Percentiles rank a stretch among this genome's conserved stretches.
phyloP scores from a whole-genome alignment of 2,888 invertebrate species.

The Allygus modestus region DNA sequence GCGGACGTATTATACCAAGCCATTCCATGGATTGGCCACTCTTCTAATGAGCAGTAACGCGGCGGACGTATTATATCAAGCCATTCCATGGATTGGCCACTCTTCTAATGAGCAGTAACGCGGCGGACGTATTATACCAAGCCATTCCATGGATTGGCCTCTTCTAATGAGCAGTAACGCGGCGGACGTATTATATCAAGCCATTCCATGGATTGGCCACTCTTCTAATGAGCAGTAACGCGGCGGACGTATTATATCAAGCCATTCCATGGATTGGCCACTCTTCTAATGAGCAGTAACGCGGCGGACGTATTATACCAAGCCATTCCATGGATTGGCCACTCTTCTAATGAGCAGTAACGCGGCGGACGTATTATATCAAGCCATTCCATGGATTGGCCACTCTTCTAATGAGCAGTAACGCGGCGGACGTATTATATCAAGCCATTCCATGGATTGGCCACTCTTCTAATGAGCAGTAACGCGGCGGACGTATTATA shows the following conservation, averaged over 20 bases:
- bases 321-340: conserved; percentile 28
- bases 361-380: conserved; percentile 3
- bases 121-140: conserved; percentile 2
- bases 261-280: conserved; percentile 33
- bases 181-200: conserved; percentile 3
- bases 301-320: conserved; percentile 2
- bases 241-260: conserved; percentile 2
- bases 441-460: conserved; percentile 20
- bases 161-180: conserved; percentile 3
- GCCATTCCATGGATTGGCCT: conserved; percentile 30
- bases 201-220: conserved; percentile 32
- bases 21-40: conserved; percentile 32
- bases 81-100: conserved; percentile 32
- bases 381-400: conserved; percentile 24
- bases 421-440: conserved; percentile 1
- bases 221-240: background rate
- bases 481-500: conserved; percentile 8
- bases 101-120: background rate
- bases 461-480: conserved; percentile 5
- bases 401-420: conserved; percentile 5
- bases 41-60: background rate
- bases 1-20: conserved; percentile 8
- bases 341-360: background rate
- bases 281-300: background rate
- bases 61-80: conserved; percentile 3